A percentile compares a stretch with the other conserved stretches of the same genome.
Conservation (phyloP, 2,888 invertebrate genomes). For the Synergus umbraculus region DNA sequence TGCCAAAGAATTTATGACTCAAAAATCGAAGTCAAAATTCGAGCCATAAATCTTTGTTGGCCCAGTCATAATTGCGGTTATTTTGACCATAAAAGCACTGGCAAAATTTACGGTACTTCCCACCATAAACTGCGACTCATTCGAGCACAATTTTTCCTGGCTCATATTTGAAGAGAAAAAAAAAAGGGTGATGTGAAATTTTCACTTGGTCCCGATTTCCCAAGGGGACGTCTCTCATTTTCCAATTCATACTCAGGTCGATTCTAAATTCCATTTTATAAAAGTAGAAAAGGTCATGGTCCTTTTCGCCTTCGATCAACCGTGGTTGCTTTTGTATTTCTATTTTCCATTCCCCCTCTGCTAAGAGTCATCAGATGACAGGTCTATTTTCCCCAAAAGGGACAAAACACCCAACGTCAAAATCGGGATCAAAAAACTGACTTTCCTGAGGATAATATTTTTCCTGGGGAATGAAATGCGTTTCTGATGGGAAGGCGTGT, state of each 20-base stretch:
- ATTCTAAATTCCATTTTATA: constrained; percentile 8
- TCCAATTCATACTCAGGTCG: constrained; percentile 10
- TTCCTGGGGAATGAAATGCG: constrained; percentile 21
- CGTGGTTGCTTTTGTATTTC: constrained; percentile 21
- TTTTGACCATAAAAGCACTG: constrained; percentile 27
- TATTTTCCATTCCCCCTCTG: neutral
- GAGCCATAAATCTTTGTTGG: constrained; percentile 12
- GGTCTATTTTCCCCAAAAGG: constrained; percentile 25
- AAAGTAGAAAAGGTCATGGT: constrained; percentile 32
- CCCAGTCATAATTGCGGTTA: constrained; percentile 15
- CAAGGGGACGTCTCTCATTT: constrained; percentile 25
- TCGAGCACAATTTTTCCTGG: constrained; percentile 3
- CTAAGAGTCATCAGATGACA: neutral
- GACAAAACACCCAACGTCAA: neutral
- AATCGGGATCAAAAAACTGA: neutral
- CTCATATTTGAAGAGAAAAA: neutral
- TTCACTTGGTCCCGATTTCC: constrained; percentile 27
- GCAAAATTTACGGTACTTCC: constrained; percentile 10
- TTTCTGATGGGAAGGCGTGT: neutral
- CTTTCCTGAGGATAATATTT: constrained; percentile 6
- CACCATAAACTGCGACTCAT: constrained; percentile 21
- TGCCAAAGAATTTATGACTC: neutral
- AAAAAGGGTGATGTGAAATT: neutral
- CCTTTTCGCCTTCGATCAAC: constrained; percentile 23
- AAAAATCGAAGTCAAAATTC: neutral